Conservation (phyloP, 2,113 vertebrate species). For the Polypterus senegalus region DNA sequence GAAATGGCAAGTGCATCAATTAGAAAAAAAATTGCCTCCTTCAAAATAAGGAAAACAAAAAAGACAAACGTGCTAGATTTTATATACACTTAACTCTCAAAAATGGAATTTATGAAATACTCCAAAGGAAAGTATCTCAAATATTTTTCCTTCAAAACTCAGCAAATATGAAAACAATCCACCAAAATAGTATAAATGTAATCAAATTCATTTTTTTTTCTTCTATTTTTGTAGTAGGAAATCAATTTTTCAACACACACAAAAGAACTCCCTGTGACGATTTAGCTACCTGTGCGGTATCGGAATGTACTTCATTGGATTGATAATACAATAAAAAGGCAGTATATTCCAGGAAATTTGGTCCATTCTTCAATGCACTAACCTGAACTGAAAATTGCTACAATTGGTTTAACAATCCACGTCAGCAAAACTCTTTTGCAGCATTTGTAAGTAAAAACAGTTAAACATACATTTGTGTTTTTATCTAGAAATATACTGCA, state of each 20-base stretch:
- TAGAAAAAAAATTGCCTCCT: conserved; percentile 28
- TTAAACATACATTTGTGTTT: too few relatives aligned
- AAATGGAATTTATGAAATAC: too few relatives aligned
- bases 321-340: conserved; percentile 57
- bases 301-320: conserved; percentile 63
- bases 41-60: too few relatives aligned
- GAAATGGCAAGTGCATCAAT: conserved; percentile 38
- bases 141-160: conserved; percentile 2
- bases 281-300: conserved; percentile 52
- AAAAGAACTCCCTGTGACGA: conserved; percentile 52
- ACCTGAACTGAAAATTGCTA: conserved; percentile 41
- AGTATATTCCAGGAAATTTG: conserved; percentile 61
- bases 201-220: conserved; percentile 25
- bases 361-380: conserved; percentile 47
- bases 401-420: conserved; percentile 23
- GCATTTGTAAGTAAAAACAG: background rate
- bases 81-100: too few relatives aligned
- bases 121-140: background rate
- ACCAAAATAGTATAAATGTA: conserved; percentile 51
- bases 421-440: conserved; percentile 3
- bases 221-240: conserved; percentile 42
- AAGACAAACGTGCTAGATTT: too few relatives aligned
- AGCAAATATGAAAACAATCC: conserved; percentile 43
- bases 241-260: conserved; percentile 22
- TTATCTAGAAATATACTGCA: too few relatives aligned